Evolutionary conservation across 2,888 invertebrate genomes (phyloP), one percentile per base, ranked within the genome.

Genomic region (Pecten maximus): DNA sequence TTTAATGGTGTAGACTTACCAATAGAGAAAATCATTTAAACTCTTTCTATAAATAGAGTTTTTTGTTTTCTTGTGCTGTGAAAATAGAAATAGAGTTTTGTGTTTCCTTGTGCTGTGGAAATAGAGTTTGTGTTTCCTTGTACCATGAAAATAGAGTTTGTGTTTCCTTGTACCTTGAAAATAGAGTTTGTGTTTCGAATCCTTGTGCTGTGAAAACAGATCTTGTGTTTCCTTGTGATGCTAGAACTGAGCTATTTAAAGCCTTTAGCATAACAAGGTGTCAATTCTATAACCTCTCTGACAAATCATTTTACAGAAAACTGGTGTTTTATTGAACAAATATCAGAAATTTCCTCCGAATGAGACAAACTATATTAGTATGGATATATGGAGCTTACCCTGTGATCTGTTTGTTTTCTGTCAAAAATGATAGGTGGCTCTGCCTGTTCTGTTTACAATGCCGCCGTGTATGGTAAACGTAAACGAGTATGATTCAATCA

Each of bases 281-380:
- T 74, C 28, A 74, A 28, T 2, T 54, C n/a, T 2, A 19, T 23
- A 60, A 23, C 60, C 23, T n/a, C 23, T 60, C 74, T 74, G 74
- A 35, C 54, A 19, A 54, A 19, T 54, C 54, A 19, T 54, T 54
- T 16, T 54, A 19, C 74, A 28, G 74, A 74, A 74, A 74, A 35
- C 28, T 35, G 35, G 74, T 74, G 35, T 74, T 74, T 74, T 74
- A 74, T 74, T 74, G 74, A 74, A 74, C 74, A 74, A 74, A 74
- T 74, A 74, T 74, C 35, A n/a, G 60, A 60, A 8, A 60, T 60
- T 74, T 74, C 74, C 35, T 35, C 35, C 28, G 35, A 74, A 35
- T 28, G 23, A 74, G 74, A 28, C 74, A 23, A 35, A 74, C 23
- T 74, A 8, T 74, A 35, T 74, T 35, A 35, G 74, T 35, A 28